Base-by-base conservation (phyloP, 1,140 invertebrate genomes). In the Neodiprion virginianus region DNA sequence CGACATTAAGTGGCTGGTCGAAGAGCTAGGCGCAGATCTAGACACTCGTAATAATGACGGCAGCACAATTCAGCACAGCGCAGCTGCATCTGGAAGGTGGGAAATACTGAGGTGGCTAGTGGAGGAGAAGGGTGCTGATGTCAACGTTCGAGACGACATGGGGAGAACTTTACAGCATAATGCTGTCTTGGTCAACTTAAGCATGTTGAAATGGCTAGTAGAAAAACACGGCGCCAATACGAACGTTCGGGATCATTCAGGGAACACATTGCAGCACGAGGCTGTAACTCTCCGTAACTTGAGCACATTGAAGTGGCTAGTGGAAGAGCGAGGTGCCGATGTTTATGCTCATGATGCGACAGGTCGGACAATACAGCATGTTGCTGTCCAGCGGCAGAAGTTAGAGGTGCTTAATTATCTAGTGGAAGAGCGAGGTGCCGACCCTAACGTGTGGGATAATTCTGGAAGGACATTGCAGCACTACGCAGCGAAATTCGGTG, bases 161-260 rank as follows among this genome's bases (percentile, higher is more conserved):
- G 17, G 17, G 17, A 21, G 17, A 0, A 21, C 17, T 21, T 21
- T 21, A 21, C 17, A 21, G 17, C 17, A 21, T 21, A 21, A 21
- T 10, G 14, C 11, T 8, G 23, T 23, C 48, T 21, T 14, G 72
- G 12, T 48, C 40, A 65, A 48, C 73, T 79, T 67, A 5, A 14
- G 17, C 50, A 14, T 10, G 8, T 53, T 53, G 50, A 53, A 53
- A 53, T 53, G 50, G 50, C 50, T 53, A 0, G 14, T 53, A 53
- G 50, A 53, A 14, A 53, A 53, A 10, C 50, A 53, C 8, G 9
- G 50, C 50, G 50, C 14, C 50, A 14, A 14, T 53, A 53, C 14
- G 9, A 14, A 53, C 14, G 8, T 14, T 14, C 8, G 14, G 14
- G 14, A 53, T 53, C 8, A 53, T 9, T 53, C 8, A 10, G 50